phyloP scores from a whole-genome alignment of 2,888 invertebrate species.

The Linnaemya tessellans region DNA sequence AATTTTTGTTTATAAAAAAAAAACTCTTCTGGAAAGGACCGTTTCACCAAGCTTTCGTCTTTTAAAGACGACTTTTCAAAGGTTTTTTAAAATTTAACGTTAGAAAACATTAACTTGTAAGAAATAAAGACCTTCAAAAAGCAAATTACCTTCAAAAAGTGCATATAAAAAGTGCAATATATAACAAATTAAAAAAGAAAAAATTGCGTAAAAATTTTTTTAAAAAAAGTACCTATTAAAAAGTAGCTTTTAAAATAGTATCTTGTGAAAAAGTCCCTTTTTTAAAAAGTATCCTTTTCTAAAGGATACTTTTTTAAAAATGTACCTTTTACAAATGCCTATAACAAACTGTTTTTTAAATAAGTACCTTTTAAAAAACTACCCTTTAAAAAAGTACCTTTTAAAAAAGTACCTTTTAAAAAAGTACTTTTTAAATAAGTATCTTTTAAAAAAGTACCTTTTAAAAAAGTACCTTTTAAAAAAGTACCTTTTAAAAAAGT shows the following conservation, averaged over 20 bases:
- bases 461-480: conserved; percentile 1
- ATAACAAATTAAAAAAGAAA: no score
- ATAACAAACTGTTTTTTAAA: not conserved
- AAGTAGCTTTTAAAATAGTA: no score
- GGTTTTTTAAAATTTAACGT: no score
- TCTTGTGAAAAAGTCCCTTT: not conserved
- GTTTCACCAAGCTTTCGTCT: no score
- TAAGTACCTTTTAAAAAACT: not conserved
- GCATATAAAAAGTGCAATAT: not conserved
- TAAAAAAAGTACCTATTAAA: not conserved
- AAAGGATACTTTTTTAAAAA: not conserved
- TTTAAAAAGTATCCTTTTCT: not conserved
- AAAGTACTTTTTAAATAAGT: not conserved
- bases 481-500: not conserved
- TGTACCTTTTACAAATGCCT: not conserved
- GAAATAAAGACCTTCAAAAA: no score
- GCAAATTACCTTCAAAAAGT: not conserved
- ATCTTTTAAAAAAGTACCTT: not conserved
- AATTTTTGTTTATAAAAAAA: no score
- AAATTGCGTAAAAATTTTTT: not conserved
- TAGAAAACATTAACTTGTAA: no score
- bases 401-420: not conserved
- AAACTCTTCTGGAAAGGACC: no score
- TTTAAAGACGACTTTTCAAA: no score
- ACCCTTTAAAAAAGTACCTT: not conserved